Base-by-base conservation (phyloP, 2,888 invertebrate species). In the Acanthosepion esculentum region DNA sequence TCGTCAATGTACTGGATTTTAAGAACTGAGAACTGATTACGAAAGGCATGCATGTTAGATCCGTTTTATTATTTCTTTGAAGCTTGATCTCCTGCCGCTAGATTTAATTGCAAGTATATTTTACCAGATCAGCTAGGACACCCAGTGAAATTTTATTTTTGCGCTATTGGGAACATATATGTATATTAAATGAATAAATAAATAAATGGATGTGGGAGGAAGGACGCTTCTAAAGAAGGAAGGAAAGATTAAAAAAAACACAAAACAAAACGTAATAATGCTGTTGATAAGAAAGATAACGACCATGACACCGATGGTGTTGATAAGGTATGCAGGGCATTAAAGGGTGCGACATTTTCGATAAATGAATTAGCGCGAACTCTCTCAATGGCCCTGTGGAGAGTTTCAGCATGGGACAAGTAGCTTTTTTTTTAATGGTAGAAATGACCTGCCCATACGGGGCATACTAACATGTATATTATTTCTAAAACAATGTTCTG, bases 331-430 rank as follows among this genome's bases (percentile, higher is more conserved):
- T 78, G 78, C 78, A 78, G 78, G 78, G 78, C n/a, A 78, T 78
- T 78, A 78, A 78, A 78, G 78, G 78, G 78, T 78, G 78, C 78
- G 78, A n/a, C 78, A 78, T 78, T 78, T 78, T n/a, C 10, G 78
- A 78, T 78, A 78, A 78, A 78, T 78, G 78, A 78, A 78, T 78
- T 78, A n/a, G 78, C n/a, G n/a, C 78, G n/a, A n/a, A n/a, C 78
- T 15, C n/a, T n/a, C n/a, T 78, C 78, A 78, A 78, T 78, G 78
- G 78, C 78, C 78, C 78, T 78, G n/a, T n/a, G n/a, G n/a, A n/a
- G n/a, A n/a, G n/a, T 18, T 78, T 78, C 78, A n/a, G 33, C 78
- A 78, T 78, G 78, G 78, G 78, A 78, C n/a, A n/a, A n/a, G 78
- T 6, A 1, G 78, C 33, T 78, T 78, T 78, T 78, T 78, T 29